Base-by-base conservation (phyloP, 2,888 invertebrate genomes). In the Antheraea assamensis region DNA sequence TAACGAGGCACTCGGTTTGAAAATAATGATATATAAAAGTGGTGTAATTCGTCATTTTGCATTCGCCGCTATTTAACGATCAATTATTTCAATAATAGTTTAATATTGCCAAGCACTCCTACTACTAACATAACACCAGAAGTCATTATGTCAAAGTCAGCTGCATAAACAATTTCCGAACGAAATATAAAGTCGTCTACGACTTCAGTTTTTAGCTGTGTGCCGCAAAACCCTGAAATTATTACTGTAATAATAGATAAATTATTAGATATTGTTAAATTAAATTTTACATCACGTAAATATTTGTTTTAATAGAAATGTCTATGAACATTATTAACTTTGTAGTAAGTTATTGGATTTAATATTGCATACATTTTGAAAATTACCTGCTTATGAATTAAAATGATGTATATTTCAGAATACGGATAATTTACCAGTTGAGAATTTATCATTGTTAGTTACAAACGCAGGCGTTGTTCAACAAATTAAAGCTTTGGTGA, bases 401-500 rank as follows among this genome's bases (percentile, higher is more conserved):
- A 49, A 58, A 24, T 58, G 24, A 13, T 58, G 24, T 58, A 15
- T 64, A 88, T 83, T 78, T 7, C 85, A 96, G 96, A 96, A 96
- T 85, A 95, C 95, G 31, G 90, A 95, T 68, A 95, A 95, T 80
- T 89, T 95, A 77, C 95, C 96, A 1, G 91, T 96, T 71, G 96
- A 95, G 80, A 88, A 90, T 71, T 79, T 95, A 73, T 89, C 87
- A 24, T 79, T 96, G 72, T 80, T 83, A 24, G 85, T 95, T 4
- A 88, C 88, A 42, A 93, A 93, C 76, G 92, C 95, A 76, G 96
- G 96, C 15, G 89, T 96, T 21, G 83, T 90, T 5, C 91, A 93
- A 75, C 88, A 93, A 78, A 88, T 96, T 71, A 95, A 96, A 78
- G 97, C 97, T 72, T 91, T 97, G 93, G 97, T 97, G 91, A 92